phyloP scores from a whole-genome alignment of 1,140 invertebrate genomes.

The Brachionus asplanchnoidis region DNA sequence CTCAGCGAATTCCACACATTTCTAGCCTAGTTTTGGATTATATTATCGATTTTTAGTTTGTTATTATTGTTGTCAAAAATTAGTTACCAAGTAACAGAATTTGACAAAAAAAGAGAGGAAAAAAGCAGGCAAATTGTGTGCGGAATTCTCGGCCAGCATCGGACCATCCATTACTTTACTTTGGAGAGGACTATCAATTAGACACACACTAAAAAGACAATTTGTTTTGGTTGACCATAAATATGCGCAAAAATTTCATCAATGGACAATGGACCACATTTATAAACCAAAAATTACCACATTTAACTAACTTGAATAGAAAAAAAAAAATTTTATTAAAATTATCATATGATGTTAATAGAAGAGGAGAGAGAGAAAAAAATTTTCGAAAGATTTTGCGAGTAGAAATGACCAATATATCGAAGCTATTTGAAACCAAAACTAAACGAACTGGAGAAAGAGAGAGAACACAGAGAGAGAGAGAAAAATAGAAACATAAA shows the following conservation, averaged over 20 bases:
- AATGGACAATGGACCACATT: constrained; percentile 36
- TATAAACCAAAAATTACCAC: constrained; percentile 32
- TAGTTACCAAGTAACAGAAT: neutral
- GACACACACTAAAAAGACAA: neutral
- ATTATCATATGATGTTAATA: neutral
- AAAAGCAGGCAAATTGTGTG: neutral
- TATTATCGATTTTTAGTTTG: constrained; percentile 15
- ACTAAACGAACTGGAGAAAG: neutral
- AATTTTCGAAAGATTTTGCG: neutral
- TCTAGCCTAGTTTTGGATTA: constrained; percentile 30
- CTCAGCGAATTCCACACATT: constrained; percentile 13
- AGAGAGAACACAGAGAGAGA: neutral
- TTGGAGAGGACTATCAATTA: neutral
- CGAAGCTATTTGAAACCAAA: neutral
- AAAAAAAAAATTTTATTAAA: neutral
- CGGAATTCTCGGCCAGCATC: neutral
- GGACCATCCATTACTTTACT: neutral
- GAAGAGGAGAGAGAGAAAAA: neutral
- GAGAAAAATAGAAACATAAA: neutral
- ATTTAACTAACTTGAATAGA: constrained; percentile 27
- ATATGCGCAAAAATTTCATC: constrained; percentile 1
- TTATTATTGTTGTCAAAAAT: neutral
- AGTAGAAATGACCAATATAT: constrained; percentile 25
- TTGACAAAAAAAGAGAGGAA: neutral
- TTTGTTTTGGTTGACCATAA: neutral